phyloP scores from a whole-genome alignment of 2,888 invertebrate species.

The Malthinus flaveolus region DNA sequence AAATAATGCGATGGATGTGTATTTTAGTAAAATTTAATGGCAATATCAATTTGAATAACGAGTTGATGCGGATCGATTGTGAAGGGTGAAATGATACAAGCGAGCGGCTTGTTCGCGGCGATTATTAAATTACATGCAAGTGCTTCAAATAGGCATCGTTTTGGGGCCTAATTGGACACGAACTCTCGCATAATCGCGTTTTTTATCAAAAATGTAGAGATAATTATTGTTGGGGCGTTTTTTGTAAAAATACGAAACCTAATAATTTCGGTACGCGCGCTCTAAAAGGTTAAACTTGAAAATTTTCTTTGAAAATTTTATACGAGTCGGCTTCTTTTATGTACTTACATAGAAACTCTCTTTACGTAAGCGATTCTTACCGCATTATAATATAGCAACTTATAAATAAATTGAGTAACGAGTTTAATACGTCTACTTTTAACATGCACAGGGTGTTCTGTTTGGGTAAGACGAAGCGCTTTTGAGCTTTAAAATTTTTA shows the following conservation, averaged over 20 bases:
- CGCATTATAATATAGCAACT: no score
- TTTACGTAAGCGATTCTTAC: no score
- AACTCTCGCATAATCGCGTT: constrained; percentile 29
- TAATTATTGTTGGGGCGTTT: neutral
- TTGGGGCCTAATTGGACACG: constrained; percentile 31
- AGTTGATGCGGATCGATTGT: constrained; percentile 35
- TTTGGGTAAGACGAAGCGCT: no score
- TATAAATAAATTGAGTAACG: no score
- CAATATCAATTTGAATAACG: constrained; percentile 41
- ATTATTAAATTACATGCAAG: constrained; percentile 33
- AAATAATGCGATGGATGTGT: neutral
- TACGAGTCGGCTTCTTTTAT: no score
- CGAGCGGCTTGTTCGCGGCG: constrained; percentile 32
- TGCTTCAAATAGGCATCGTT: constrained; percentile 33
- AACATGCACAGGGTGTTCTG: no score
- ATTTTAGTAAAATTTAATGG: constrained; percentile 33
- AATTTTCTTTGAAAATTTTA: neutral
- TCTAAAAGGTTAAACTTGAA: constrained; percentile 12
- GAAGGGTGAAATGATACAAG: constrained; percentile 28
- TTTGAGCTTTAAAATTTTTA: no score
- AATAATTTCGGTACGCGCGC: constrained; percentile 9
- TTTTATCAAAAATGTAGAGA: constrained; percentile 10
- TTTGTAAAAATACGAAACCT: constrained; percentile 18
- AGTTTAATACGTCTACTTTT: no score
- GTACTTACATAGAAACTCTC: no score